Conservation (phyloP, 2,888 invertebrate species). For the Latheticus oryzae region DNA sequence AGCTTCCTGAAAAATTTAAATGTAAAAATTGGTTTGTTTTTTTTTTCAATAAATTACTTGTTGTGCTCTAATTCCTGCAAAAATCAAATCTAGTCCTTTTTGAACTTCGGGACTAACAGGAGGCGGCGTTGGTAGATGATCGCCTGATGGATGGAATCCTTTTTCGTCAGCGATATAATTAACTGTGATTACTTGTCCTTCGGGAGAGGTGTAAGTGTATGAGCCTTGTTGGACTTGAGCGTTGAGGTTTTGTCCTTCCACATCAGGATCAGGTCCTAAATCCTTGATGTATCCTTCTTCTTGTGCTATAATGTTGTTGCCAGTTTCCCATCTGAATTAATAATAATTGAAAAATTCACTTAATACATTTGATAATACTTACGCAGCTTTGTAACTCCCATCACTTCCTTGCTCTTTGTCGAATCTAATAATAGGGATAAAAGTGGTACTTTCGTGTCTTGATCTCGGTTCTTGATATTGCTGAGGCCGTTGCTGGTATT, state of each 20-base stretch:
- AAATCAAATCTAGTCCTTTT: slow-evolving; percentile 88
- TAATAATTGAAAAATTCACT: background rate
- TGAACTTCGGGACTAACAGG: slow-evolving; percentile 87
- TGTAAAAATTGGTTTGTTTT: background rate
- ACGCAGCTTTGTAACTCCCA: slow-evolving; percentile 86
- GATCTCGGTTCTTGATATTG: slow-evolving; percentile 64
- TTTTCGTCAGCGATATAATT: slow-evolving; percentile 86
- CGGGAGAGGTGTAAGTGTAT: slow-evolving; percentile 83
- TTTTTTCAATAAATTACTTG: slow-evolving; percentile 63
- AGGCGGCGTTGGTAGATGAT: slow-evolving; percentile 86
- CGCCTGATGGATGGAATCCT: slow-evolving; percentile 84
- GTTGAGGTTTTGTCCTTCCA: slow-evolving; percentile 72
- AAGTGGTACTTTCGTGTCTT: slow-evolving; percentile 74
- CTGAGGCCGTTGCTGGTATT: slow-evolving; percentile 60
- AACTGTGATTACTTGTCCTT: slow-evolving; percentile 79
- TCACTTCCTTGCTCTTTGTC: slow-evolving; percentile 86
- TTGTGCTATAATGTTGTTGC: slow-evolving; percentile 83
- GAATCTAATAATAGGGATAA: slow-evolving; percentile 83
- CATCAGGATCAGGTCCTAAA: slow-evolving; percentile 64
- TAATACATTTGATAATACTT: slow-evolving; percentile 59
- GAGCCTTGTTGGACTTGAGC: slow-evolving; percentile 83
- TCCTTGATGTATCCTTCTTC: slow-evolving; percentile 82
- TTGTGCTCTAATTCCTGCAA: slow-evolving; percentile 80
- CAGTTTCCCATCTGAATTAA: slow-evolving; percentile 79
- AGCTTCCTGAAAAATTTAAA: slow-evolving; percentile 68